Evolutionary conservation across 2,113 vertebrate genomes (phyloP).

Genomic region (Corvus moneduloides): DNA sequence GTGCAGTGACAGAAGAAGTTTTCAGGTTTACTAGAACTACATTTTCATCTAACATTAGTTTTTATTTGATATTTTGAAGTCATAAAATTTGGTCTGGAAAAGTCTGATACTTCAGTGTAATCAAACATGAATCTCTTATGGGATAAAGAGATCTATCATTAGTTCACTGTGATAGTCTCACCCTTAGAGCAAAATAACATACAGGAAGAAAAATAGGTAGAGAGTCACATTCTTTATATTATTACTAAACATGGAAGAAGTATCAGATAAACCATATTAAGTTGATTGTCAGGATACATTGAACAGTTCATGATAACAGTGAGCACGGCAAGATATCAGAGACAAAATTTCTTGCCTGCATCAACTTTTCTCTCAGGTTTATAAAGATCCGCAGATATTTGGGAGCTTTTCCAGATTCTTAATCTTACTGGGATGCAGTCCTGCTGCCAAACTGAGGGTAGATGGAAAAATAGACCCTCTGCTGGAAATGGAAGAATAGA

Average conservation of each 20-base stretch:
- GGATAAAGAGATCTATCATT: not conserved
- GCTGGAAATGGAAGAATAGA: not conserved
- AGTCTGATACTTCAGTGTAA: not conserved
- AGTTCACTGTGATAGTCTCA: not conserved
- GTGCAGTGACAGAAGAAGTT: not conserved
- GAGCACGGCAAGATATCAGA: not conserved
- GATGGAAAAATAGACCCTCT: not conserved
- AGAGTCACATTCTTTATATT: not conserved
- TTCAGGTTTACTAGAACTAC: not conserved
- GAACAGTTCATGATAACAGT: not conserved
- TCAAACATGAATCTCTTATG: not conserved
- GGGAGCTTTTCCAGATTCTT: not conserved
- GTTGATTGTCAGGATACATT: not conserved
- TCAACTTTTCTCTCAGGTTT: not conserved
- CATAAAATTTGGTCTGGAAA: not conserved
- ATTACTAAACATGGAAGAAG: not conserved
- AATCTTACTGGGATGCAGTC: not conserved
- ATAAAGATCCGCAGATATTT: not conserved
- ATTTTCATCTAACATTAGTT: not conserved
- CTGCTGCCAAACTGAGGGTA: not conserved
- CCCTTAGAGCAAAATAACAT: not conserved
- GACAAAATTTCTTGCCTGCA: not conserved
- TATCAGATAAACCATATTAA: not conserved
- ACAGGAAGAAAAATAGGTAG: not conserved
- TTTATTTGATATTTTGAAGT: not conserved